phyloP scores from a whole-genome alignment of 1,140 invertebrate species.

The Sycophila sp. region DNA sequence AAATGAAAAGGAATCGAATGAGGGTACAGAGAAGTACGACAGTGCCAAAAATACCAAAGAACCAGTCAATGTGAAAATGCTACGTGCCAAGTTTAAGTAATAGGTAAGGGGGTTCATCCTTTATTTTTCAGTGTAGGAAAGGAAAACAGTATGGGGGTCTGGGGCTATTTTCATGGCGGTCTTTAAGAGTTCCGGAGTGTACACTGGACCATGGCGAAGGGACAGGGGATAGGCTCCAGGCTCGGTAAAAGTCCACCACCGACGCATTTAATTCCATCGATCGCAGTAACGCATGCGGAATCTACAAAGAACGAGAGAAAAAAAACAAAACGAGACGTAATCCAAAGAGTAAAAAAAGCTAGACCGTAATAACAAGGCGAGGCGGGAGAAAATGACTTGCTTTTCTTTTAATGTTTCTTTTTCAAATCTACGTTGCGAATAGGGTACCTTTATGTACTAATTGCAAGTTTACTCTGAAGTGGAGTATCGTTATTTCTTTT shows the following conservation, averaged over 20 bases:
- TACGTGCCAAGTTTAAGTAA: conserved; percentile 49
- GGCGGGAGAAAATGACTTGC: conserved; percentile 7
- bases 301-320: conserved; percentile 60
- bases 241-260: conserved; percentile 58
- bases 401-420: background rate
- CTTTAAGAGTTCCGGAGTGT: too few species aligned
- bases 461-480: conserved; percentile 10
- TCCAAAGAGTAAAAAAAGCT: conserved; percentile 31
- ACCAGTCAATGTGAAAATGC: conserved; percentile 49
- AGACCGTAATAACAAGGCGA: conserved; percentile 9
- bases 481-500: background rate
- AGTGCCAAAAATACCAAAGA: conserved; percentile 51
- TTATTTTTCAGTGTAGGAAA: conserved; percentile 32
- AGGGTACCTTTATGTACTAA: background rate
- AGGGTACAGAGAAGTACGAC: conserved; percentile 2
- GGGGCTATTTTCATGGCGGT: background rate
- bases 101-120: conserved; percentile 32
- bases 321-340: conserved; percentile 38
- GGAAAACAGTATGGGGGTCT: conserved; percentile 26
- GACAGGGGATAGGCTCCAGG: background rate
- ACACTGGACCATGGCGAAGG: too few species aligned
- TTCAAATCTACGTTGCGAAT: background rate
- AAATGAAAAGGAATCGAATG: conserved; percentile 2
- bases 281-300: conserved; percentile 67
- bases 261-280: conserved; percentile 66